Evolutionary conservation across 2,888 invertebrate genomes (phyloP).

Genomic region (Ferdinandea cuprea): DNA sequence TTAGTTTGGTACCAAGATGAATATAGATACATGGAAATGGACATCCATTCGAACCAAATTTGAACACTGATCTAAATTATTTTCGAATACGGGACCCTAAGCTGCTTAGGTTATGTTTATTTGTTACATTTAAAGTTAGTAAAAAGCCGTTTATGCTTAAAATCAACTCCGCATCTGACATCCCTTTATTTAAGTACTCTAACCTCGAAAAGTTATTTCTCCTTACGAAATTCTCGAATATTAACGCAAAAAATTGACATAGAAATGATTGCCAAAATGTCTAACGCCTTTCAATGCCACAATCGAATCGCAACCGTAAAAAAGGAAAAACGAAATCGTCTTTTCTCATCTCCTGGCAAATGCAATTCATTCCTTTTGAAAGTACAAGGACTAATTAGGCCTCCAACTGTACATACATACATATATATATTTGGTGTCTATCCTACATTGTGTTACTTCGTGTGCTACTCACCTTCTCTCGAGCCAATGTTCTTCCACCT

Average conservation of each 20-base stretch:
- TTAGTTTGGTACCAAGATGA: too few species aligned
- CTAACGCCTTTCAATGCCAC: slow-evolving; percentile 23
- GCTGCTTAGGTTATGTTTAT: too few species aligned
- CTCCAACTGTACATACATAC: slow-evolving; percentile 27
- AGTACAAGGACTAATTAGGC: slow-evolving; percentile 68
- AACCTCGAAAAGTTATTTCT: too few species aligned
- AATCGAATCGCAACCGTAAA: slow-evolving; percentile 5
- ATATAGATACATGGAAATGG: too few species aligned
- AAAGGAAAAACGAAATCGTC: background rate
- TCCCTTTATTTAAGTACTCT: too few species aligned
- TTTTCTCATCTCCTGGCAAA: slow-evolving; percentile 24
- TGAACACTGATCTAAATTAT: too few species aligned
- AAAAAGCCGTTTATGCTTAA: too few species aligned
- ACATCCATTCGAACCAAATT: too few species aligned
- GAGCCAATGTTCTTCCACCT: slow-evolving; percentile 24
- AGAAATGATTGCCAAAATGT: background rate
- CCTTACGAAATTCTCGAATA: too few species aligned
- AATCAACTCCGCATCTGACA: too few species aligned
- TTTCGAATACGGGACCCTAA: too few species aligned
- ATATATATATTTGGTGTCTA: slow-evolving; percentile 16
- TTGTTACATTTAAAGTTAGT: too few species aligned
- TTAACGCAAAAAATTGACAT: background rate
- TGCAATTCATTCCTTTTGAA: slow-evolving; percentile 41
- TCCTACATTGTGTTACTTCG: slow-evolving; percentile 56
- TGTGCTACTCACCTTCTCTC: slow-evolving; percentile 60